phyloP scores from a whole-genome alignment of 2,113 vertebrate genomes.

The Microtus ochrogaster region DNA sequence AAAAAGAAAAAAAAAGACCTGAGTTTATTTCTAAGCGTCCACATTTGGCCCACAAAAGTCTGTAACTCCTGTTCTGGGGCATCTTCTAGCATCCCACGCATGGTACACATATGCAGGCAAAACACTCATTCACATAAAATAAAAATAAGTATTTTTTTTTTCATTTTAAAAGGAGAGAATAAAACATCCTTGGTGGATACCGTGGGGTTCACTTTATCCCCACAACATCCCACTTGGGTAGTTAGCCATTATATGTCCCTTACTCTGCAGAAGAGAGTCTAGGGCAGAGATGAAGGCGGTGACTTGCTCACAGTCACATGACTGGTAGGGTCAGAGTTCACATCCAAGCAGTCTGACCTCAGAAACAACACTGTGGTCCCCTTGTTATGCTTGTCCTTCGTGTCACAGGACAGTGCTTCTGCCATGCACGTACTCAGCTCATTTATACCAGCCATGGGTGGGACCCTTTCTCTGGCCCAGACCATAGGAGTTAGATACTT shows the following conservation, averaged over 20 bases:
- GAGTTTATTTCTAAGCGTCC: neutral
- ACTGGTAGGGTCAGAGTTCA: neutral
- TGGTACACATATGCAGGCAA: neutral
- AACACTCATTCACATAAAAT: neutral
- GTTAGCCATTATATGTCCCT: too few relatives aligned
- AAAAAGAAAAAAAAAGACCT: too few relatives aligned
- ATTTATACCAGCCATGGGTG: rapidly evolving
- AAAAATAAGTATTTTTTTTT: neutral
- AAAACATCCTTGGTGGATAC: neutral
- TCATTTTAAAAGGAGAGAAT: neutral
- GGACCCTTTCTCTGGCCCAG: neutral
- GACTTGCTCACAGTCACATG: neutral
- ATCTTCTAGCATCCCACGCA: neutral
- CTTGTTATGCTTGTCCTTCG: rapidly evolving
- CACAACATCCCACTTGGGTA: neutral
- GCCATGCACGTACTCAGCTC: rapidly evolving
- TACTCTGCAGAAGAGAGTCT: neutral
- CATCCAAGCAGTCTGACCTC: neutral
- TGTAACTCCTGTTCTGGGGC: neutral
- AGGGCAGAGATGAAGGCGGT: neutral
- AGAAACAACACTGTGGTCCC: neutral
- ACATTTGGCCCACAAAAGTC: neutral
- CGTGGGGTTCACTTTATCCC: neutral
- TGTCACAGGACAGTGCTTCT: neutral
- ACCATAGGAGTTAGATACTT: rapidly evolving